These are phyloP conservation scores for Palloptera scutellata DNA, from an alignment of 2,888 invertebrate genomes.

Conservation along the genomic window DNA sequence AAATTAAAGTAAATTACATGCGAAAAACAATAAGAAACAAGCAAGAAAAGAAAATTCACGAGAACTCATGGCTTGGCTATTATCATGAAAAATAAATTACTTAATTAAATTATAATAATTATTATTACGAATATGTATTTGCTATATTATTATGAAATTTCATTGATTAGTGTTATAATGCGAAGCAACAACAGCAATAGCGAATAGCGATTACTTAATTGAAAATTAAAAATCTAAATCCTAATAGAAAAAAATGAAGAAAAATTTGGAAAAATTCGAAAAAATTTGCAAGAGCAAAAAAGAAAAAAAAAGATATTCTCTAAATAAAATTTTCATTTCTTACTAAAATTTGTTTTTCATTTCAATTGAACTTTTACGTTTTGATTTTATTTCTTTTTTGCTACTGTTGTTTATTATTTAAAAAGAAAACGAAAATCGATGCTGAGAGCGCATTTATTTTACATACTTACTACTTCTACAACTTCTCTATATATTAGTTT, in stretches of 20 bases:
- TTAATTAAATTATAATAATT: slow-evolving; percentile 20
- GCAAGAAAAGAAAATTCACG: not conserved
- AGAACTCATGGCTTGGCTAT: slow-evolving; percentile 1
- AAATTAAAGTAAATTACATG: slow-evolving; percentile 15
- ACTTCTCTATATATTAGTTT: slow-evolving; percentile 6
- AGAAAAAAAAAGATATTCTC: slow-evolving; percentile 34
- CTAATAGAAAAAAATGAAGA: slow-evolving; percentile 1
- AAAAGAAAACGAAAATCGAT: slow-evolving; percentile 2
- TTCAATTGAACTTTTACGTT: slow-evolving; percentile 11
- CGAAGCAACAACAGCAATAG: slow-evolving; percentile 49
- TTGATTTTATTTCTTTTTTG: slow-evolving; percentile 25
- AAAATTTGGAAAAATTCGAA: too few species aligned
- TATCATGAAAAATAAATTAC: slow-evolving; percentile 1
- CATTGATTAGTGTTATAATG: slow-evolving; percentile 58
- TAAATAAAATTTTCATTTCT: slow-evolving; percentile 15
- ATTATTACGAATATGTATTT: slow-evolving; percentile 21
- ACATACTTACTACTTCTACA: slow-evolving; percentile 19
- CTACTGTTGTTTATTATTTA: slow-evolving; percentile 18
- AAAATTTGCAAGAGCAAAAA: slow-evolving; percentile 14
- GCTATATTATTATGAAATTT: slow-evolving; percentile 45
- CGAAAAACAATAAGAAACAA: not conserved
- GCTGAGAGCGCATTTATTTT: slow-evolving; percentile 32
- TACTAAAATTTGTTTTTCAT: not conserved
- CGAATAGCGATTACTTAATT: slow-evolving; percentile 13
- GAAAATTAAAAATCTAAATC: slow-evolving; percentile 25